Percentiles rank a stretch among this genome's conserved stretches.
Evolutionary conservation across 2,797 vertebrate genomes (phyloP).

Genomic region (Setipinna tenuifilis): DNA sequence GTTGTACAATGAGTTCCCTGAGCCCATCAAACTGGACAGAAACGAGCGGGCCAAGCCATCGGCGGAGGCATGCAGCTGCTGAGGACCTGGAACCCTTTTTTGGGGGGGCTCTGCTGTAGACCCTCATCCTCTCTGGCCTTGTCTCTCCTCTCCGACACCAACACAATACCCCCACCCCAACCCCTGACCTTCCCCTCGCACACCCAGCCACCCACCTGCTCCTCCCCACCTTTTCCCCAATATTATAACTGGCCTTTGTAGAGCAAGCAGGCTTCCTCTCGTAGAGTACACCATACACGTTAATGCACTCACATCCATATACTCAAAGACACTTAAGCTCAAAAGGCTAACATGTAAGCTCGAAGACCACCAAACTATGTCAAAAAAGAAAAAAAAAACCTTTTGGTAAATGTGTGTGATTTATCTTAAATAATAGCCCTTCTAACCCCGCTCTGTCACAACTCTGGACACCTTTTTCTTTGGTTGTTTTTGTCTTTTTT

Average conservation of each 20-base stretch:
- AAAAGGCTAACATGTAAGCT: slow-evolving; percentile 43
- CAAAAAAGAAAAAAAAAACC: slow-evolving; percentile 8
- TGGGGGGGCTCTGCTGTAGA: slow-evolving; percentile 52
- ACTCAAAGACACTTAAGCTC: slow-evolving; percentile 35
- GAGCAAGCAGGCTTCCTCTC: slow-evolving; percentile 70
- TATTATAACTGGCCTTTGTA: slow-evolving; percentile 66
- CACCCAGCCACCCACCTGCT: slow-evolving; percentile 46
- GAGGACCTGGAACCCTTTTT: slow-evolving; percentile 74
- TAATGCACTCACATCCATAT: slow-evolving; percentile 45
- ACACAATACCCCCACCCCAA: slow-evolving; percentile 46
- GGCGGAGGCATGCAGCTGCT: slow-evolving; percentile 95
- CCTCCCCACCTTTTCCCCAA: slow-evolving; percentile 61
- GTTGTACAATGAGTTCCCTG: slow-evolving; percentile 98
- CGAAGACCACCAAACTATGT: slow-evolving; percentile 25
- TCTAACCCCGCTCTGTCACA: slow-evolving; percentile 30
- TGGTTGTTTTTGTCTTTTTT: slow-evolving; percentile 50
- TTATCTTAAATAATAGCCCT: slow-evolving; percentile 30
- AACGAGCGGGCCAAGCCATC: slow-evolving; percentile 91
- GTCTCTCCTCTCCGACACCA: slow-evolving; percentile 66
- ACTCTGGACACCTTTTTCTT: slow-evolving; percentile 51
- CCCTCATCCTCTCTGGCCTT: slow-evolving; percentile 75
- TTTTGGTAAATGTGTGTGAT: slow-evolving; percentile 43
- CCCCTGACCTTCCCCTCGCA: slow-evolving; percentile 69
- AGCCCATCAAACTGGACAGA: slow-evolving; percentile 98
- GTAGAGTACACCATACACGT: slow-evolving; percentile 61